Base-by-base conservation (phyloP, 1,140 invertebrate species). In the Lepeophtheirus salmonis region DNA sequence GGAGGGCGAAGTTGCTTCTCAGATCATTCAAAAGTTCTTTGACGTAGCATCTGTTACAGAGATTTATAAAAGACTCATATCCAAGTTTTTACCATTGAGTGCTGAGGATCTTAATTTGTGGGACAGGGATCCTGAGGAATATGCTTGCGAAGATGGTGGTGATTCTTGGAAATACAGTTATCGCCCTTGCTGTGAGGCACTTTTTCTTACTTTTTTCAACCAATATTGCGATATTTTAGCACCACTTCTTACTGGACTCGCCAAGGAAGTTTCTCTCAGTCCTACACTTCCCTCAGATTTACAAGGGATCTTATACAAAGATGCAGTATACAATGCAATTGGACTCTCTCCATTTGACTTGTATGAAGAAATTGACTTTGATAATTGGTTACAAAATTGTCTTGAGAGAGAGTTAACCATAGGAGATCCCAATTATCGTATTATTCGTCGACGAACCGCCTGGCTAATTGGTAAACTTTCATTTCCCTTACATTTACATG, bases 251-350 rank as follows among this genome's bases (percentile, higher is more conserved):
- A 64, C 90, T 16, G 78, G 81, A 63, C 75, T 87, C 64, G 77
- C 87, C 50, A 73, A 76, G 30, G 74, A 74, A 50, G 76, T 77
- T 64, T 78, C 79, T 67, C 73, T 80, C 56, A 75, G 72, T 57
- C 77, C 78, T 64, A 75, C 78, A 63, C 73, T n/a, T n/a, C 75
- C 80, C 2, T 73, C 78, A 55, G 82, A 94, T 72, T 71, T 89
- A 61, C 75, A 78, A 63, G 77, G 78, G 12, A 84, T 95, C 67
- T 71, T 94, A 58, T 74, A 81, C 20, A 94, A 91, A 74, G 90
- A 95, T 75, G 89, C 89, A n/a, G 80, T 95, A 57, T 96, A 96
- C 67, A 89, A 88, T 74, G 89, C 89, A 1, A 82, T 89, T 55
- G 87, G 89, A 16, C 74, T 90, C 56, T 82, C 82, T n/a, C 82